Percentiles rank a stretch among this genome's conserved stretches.
Evolutionary conservation across 2,113 vertebrate species (phyloP).

Genomic region (Sigmodon hispidus): DNA sequence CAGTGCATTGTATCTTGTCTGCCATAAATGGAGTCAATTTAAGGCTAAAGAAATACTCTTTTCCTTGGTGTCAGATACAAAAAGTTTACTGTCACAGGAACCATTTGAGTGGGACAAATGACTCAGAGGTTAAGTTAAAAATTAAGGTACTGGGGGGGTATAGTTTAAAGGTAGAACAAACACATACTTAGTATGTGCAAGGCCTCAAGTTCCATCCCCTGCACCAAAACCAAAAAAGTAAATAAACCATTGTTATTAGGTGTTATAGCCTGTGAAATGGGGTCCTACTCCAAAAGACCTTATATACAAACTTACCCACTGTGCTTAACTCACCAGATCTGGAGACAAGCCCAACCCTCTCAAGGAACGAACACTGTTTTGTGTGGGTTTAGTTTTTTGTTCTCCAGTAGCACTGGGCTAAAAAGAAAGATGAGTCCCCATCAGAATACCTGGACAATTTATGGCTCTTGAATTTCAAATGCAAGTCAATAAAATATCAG

Average conservation of each 20-base stretch:
- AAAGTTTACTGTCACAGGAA: conserved; percentile 4
- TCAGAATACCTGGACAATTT: neutral
- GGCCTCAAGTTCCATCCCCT: neutral
- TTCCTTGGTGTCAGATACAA: conserved; percentile 31
- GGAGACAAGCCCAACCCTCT: conserved; percentile 89
- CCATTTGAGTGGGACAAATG: neutral
- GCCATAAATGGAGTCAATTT: neutral
- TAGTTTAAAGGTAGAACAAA: neutral
- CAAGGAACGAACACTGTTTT: conserved; percentile 88
- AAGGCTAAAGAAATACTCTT: conserved; percentile 13
- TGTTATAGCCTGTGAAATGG: neutral
- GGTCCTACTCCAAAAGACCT: neutral
- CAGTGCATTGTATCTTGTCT: neutral
- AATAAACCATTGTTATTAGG: neutral
- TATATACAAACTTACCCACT: neutral
- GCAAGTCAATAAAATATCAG: neutral
- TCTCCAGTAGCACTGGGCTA: conserved; percentile 88
- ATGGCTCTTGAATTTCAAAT: conserved; percentile 17
- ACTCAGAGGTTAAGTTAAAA: neutral
- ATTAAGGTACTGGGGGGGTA: neutral
- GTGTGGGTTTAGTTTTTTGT: conserved; percentile 91
- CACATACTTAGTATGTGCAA: neutral
- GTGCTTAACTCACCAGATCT: conserved; percentile 85
- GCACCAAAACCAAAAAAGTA: neutral
- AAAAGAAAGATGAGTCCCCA: conserved; percentile 63